Evolutionary conservation across 1,140 invertebrate genomes (phyloP).

Genomic region (Bombus superbus): DNA sequence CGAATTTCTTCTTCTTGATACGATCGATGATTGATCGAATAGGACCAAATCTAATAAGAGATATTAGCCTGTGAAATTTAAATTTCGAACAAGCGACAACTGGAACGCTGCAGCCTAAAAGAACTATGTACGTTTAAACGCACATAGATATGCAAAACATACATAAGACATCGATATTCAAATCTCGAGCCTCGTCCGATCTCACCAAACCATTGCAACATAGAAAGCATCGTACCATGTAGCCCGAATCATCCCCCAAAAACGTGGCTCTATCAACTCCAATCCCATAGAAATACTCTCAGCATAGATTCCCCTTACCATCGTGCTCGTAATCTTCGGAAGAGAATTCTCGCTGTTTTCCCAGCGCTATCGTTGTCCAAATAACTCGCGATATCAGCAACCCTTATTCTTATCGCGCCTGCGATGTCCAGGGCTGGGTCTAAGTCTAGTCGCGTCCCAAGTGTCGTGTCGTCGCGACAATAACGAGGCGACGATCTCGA

Average conservation of each 20-base stretch:
- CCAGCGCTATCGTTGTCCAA: conserved; percentile 24
- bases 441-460: too few relatives aligned
- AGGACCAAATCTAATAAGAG: too few relatives aligned
- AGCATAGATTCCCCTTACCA: background rate
- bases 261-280: background rate
- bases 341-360: background rate
- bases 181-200: background rate
- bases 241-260: background rate
- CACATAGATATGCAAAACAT: background rate
- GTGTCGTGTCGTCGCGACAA: conserved; percentile 33
- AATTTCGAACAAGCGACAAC: too few relatives aligned
- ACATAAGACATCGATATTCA: background rate
- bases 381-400: conserved; percentile 31
- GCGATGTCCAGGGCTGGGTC: background rate
- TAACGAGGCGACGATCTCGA: conserved; percentile 5
- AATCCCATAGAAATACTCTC: background rate
- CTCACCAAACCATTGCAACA: background rate
- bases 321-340: background rate
- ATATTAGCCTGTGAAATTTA: too few relatives aligned
- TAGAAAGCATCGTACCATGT: background rate
- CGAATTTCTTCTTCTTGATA: background rate
- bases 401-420: conserved; percentile 13
- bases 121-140: background rate
- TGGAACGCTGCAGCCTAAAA: background rate
- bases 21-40: too few relatives aligned